Percentiles rank a stretch among this genome's conserved stretches.
Evolutionary conservation across 1,140 invertebrate species (phyloP).

Genomic region (Cyrtorhinus lividipennis): DNA sequence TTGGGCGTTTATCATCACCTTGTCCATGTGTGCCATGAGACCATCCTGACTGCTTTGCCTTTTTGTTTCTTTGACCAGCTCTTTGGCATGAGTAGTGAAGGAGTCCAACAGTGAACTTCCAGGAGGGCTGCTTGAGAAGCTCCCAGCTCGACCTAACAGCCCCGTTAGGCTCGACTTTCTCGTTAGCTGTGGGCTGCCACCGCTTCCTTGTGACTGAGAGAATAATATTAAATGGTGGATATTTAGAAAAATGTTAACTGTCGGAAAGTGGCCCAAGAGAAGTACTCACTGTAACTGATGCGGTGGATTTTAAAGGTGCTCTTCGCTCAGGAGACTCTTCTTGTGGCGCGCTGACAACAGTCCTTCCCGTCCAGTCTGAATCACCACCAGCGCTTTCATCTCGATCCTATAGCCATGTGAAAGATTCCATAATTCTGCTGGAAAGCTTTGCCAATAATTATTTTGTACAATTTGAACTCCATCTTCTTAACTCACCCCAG

Average conservation of each 20-base stretch:
- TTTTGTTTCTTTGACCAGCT: conserved; percentile 67
- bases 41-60: conserved; percentile 79
- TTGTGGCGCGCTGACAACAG: conserved; percentile 12
- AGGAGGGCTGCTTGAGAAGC: conserved; percentile 34
- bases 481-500: conserved; percentile 30
- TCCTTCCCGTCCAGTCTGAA: conserved; percentile 18
- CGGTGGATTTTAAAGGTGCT: conserved; percentile 1
- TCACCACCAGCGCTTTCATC: conserved; percentile 18
- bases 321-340: neutral
- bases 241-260: neutral
- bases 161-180: conserved; percentile 47
- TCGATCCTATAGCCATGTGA: conserved; percentile 14
- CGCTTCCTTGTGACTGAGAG: conserved; percentile 24
- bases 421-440: too few relatives aligned
- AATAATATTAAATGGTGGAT: too few relatives aligned
- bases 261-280: neutral
- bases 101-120: conserved; percentile 72
- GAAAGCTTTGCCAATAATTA: neutral
- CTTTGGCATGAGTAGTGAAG: conserved; percentile 71
- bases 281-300: conserved; percentile 9
- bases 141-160: conserved; percentile 43
- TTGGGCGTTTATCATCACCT: conserved; percentile 50
- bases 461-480: too few relatives aligned
- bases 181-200: conserved; percentile 24
- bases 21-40: conserved; percentile 75